Percentiles rank a stretch among this genome's conserved stretches.
Evolutionary conservation across 2,113 vertebrate species (phyloP).

Genomic region (Rhizomys pruinosus): DNA sequence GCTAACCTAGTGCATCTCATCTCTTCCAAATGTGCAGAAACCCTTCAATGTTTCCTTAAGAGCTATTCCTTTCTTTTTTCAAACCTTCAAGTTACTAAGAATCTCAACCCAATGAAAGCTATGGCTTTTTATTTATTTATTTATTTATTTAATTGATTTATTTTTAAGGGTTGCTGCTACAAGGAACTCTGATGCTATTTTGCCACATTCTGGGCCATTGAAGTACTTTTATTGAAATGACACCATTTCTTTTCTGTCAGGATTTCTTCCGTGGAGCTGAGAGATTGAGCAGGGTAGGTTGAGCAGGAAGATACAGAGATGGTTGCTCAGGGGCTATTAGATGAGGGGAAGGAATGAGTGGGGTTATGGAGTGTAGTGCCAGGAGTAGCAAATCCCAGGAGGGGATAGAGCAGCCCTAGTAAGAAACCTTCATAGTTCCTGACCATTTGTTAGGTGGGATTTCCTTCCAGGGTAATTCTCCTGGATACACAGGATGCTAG

Average conservation of each 20-base stretch:
- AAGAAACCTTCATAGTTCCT: not conserved
- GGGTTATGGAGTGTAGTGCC: not conserved
- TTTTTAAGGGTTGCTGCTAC: constrained; percentile 76
- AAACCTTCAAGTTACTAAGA: constrained; percentile 74
- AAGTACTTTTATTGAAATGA: constrained; percentile 34
- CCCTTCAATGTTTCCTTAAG: constrained; percentile 48
- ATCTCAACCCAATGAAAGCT: constrained; percentile 75
- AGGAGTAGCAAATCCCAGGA: rapidly evolving
- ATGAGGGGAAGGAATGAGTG: not conserved
- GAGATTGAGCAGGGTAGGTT: not conserved
- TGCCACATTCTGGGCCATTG: constrained; percentile 63
- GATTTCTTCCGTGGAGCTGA: not conserved
- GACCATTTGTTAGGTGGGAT: not conserved
- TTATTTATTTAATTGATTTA: no score
- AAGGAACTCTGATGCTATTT: constrained; percentile 75
- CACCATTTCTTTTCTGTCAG: constrained; percentile 23
- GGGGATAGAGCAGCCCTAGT: not conserved
- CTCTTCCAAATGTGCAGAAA: constrained; percentile 71
- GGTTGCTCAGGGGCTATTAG: not conserved
- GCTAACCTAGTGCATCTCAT: constrained; percentile 73
- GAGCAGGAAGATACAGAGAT: not conserved
- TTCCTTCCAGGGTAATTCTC: not conserved
- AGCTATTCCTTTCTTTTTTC: constrained; percentile 1
- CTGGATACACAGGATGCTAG: not conserved
- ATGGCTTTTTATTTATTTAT: not conserved